Evolutionary conservation across 2,797 vertebrate species (phyloP), one percentile per base, ranked within the genome.

Genomic region (Semotilus atromaculatus): DNA sequence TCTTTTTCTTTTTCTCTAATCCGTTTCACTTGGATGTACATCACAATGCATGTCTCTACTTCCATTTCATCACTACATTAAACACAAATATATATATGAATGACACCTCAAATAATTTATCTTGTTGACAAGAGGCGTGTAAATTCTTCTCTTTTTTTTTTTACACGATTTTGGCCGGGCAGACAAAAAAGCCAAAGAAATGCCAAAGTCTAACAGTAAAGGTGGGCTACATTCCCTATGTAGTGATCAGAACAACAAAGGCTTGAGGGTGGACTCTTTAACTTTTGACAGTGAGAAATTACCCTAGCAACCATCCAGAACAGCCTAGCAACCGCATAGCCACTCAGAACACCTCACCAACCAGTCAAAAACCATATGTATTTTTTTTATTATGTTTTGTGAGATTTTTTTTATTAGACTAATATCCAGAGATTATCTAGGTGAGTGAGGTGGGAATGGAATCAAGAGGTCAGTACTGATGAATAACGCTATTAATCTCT

Each of bases 401-500:
- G 10, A 13, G 58, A 5, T 26, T 23, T 13, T 1, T 45, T 26
- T 29, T 29, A 62, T 62, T 60, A 26, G 58, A 26, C n/a, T 26
- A 60, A 55, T 55, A 21, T 3, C 21, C 9, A 58, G 58, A 13
- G 10, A 60, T 26, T 26, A 26, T 26, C 58, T 60, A 7, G 7
- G 21, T 8, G 23, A 58, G 23, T 13, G n/a, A 26, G 55, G 9
- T 11, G 58, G 23, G 58, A 62, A 62, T 14, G 5, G 26, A 62
- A 7, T 62, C 26, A 62, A 62, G 5, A 34, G 23, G 23, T 40
- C 18, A 62, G 36, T 21, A 26, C 11, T 29, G 36, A 77, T 58
- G 29, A 67, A 80, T 67, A 51, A 55, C 29, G 8, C 18, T 4
- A 51, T 9, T 23, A n/a, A 31, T 19, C 26, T 40, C 90, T 92